phyloP scores from a whole-genome alignment of 23 tunicate genomes.

The Trididemnum nubilum region DNA sequence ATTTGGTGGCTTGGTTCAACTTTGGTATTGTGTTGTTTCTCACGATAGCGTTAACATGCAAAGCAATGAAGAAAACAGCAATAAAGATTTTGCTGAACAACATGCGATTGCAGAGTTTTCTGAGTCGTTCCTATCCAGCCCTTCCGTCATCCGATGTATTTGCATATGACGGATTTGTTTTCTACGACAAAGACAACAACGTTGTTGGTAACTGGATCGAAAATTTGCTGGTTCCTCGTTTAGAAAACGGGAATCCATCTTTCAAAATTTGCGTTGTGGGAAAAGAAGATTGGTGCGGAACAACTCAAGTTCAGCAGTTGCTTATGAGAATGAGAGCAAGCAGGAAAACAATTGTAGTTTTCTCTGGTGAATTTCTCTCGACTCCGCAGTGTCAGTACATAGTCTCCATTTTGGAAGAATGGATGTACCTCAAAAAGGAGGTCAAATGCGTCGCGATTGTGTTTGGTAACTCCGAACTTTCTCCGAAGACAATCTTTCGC shows the following conservation, averaged over 20 bases:
- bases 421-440: not conserved
- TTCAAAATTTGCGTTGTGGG: constrained; percentile 10
- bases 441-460: not conserved
- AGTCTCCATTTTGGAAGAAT: constrained; percentile 27
- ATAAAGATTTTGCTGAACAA: not conserved
- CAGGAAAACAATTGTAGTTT: constrained; percentile 16
- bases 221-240: not conserved
- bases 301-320: constrained; percentile 14
- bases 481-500: not conserved
- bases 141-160: not conserved
- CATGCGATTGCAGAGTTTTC: not conserved
- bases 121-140: not conserved
- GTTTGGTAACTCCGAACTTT: not conserved
- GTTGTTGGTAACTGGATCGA: constrained; percentile 34
- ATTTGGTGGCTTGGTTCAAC: not conserved
- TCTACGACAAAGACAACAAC: constrained; percentile 5
- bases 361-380: not conserved
- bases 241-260: not conserved
- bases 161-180: constrained; percentile 30
- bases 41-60: not conserved
- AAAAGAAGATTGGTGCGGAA: constrained; percentile 39
- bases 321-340: constrained; percentile 30
- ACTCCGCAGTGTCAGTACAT: constrained; percentile 25
- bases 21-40: not conserved
- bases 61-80: not conserved